Base-by-base conservation (phyloP, 2,113 vertebrate genomes). In the Phodopus roborovskii region DNA sequence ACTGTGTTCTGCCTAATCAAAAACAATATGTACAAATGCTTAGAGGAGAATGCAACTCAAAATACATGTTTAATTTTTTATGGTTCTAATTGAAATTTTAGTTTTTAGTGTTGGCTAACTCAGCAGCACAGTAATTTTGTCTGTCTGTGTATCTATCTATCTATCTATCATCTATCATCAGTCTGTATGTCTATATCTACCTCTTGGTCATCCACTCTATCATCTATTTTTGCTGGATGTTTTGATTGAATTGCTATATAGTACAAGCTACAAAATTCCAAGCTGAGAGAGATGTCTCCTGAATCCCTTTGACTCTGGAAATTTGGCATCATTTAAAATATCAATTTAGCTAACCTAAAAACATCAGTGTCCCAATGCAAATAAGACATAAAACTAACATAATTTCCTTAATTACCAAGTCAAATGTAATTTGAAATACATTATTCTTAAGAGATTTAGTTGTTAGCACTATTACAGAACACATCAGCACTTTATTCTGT, bases 391-490 rank as follows among this genome's bases (percentile, higher is more conserved):
- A 91, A 88, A 85, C 88, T 91, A 92, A 94, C 71, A 94, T 71
- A 94, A 89, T 96, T 91, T 96, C 56, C 66, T 96, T 94, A 94
- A 92, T 90, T 94, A 45, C 4, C 88, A 94, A 91, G 60, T 95
- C 94, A 95, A 97, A 92, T 97, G 81, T 94, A 85, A 92, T 56
- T 81, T 96, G 71, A 93, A 95, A 77, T 96, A 95, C 88, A 95
- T 95, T 96, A 91, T 73, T 87, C 60, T 88, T 83, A 77, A 94
- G 86, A 92, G 66, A 82, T 82, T 86, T 94, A 62, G 13, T 86
- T 86, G 88, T 96, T 92, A 89, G 60, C 71, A 96, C 13, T 22
- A 90, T 91, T 92, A 73, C 17, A 50, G 62, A 68, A 74, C 36
- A 90, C 15, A 70, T 1, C 10, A 66, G 53, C 50, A 77, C 83